Percentiles rank a stretch among this genome's conserved stretches.
Conservation (phyloP, 2,888 invertebrate genomes). For the Chrysomela aeneicollis region DNA sequence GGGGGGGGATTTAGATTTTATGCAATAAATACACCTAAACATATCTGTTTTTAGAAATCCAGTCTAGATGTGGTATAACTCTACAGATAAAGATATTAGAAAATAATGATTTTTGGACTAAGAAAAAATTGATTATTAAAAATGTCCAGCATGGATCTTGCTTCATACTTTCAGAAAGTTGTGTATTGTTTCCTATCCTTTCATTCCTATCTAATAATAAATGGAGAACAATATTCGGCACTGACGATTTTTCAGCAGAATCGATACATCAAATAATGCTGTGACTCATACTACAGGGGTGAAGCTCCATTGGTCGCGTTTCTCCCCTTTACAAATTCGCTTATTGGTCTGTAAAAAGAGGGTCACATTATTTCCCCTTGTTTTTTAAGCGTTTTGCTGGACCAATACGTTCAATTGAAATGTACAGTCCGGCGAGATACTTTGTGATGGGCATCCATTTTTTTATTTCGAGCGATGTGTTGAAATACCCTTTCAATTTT, state of each 20-base stretch:
- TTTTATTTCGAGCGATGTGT: background rate
- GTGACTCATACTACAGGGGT: constrained; percentile 48
- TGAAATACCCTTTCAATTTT: background rate
- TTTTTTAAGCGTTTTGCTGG: constrained; percentile 56
- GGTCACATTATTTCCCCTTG: constrained; percentile 52
- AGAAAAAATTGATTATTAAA: no score
- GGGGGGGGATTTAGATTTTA: no score
- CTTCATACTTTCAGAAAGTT: no score
- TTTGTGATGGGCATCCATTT: background rate
- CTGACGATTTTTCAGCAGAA: constrained; percentile 4
- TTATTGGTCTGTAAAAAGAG: constrained; percentile 55
- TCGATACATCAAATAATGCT: constrained; percentile 36
- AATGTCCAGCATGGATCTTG: no score
- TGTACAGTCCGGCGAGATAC: constrained; percentile 23
- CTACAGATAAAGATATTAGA: no score
- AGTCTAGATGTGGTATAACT: no score
- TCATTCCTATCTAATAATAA: no score
- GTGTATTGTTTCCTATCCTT: no score
- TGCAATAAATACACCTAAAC: no score
- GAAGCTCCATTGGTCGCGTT: constrained; percentile 49
- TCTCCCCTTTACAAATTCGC: constrained; percentile 51
- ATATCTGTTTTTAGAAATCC: no score
- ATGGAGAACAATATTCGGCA: background rate
- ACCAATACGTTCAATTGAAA: constrained; percentile 47
- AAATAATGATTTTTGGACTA: no score